These are phyloP conservation scores for Therioaphis trifolii DNA, from an alignment of 2,888 invertebrate genomes.

Conservation along the genomic window DNA sequence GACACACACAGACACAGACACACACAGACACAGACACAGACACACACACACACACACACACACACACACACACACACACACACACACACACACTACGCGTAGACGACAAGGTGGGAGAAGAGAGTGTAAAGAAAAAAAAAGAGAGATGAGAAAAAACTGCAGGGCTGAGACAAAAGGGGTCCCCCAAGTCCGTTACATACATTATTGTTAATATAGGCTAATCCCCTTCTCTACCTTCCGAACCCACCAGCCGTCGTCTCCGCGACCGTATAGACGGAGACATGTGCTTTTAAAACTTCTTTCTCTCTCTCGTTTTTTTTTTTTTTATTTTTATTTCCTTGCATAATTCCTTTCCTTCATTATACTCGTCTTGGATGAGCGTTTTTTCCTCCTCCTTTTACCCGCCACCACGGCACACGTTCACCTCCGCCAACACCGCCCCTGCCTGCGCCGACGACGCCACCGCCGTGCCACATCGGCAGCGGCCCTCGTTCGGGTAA, in stretches of 20 bases:
- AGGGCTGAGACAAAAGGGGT: constrained; percentile 62
- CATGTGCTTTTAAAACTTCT: constrained; percentile 59
- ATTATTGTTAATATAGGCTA: constrained; percentile 63
- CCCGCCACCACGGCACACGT: constrained; percentile 21
- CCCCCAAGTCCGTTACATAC: constrained; percentile 61
- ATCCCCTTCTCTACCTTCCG: constrained; percentile 31
- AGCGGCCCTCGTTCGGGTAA: constrained; percentile 45
- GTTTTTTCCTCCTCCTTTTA: constrained; percentile 35
- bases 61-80: neutral
- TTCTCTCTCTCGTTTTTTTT: constrained; percentile 3
- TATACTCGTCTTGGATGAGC: constrained; percentile 63
- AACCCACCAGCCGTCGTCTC: neutral
- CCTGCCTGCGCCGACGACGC: neutral
- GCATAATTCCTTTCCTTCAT: constrained; percentile 62
- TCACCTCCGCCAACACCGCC: constrained; percentile 9
- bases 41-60: neutral
- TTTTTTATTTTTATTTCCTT: constrained; percentile 50
- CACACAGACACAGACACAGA: no score
- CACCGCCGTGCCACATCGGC: constrained; percentile 4
- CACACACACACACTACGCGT: neutral
- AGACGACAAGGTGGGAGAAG: neutral
- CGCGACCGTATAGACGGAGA: constrained; percentile 44
- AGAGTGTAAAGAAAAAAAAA: constrained; percentile 5
- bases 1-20: no score
- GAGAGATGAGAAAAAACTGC: constrained; percentile 21